Percentiles rank a stretch among this genome's conserved stretches.
Conservation (phyloP, 1,140 invertebrate species). For the Sweltsa coloradensis region DNA sequence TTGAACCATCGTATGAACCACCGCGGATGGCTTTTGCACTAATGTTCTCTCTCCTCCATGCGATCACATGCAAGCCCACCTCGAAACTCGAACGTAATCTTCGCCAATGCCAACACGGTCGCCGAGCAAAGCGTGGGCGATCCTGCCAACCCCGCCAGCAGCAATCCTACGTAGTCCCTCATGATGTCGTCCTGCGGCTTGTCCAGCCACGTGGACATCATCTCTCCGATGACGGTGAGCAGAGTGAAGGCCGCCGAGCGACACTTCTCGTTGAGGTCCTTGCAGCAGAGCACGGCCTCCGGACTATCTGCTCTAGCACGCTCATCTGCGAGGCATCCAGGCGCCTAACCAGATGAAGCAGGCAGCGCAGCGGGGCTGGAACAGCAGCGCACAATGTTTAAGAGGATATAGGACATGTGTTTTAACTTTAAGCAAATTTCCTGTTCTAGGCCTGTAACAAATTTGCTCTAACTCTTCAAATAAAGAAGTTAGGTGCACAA, state of each 20-base stretch:
- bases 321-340: conserved; percentile 21
- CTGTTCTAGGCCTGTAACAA: too few species aligned
- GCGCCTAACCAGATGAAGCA: conserved; percentile 49
- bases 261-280: conserved; percentile 71
- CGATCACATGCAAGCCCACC: too few species aligned
- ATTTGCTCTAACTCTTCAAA: too few species aligned
- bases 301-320: conserved; percentile 38
- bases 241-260: conserved; percentile 63
- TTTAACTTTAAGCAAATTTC: too few species aligned
- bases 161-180: conserved; percentile 46
- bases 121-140: conserved; percentile 48
- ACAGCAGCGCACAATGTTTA: conserved; percentile 20
- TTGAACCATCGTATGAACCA: too few species aligned
- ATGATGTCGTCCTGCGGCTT: conserved; percentile 23
- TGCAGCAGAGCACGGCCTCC: conserved; percentile 68
- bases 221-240: conserved; percentile 37
- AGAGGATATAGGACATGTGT: too few species aligned
- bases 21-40: too few species aligned
- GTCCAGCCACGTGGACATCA: conserved; percentile 15
- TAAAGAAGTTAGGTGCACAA: too few species aligned
- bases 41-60: too few species aligned
- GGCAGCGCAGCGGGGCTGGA: conserved; percentile 43
- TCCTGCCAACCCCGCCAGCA: conserved; percentile 57
- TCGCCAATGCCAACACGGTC: conserved; percentile 56
- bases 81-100: conserved; percentile 57